Conservation (phyloP, 2,888 invertebrate species). For the Eudemis profundana region DNA sequence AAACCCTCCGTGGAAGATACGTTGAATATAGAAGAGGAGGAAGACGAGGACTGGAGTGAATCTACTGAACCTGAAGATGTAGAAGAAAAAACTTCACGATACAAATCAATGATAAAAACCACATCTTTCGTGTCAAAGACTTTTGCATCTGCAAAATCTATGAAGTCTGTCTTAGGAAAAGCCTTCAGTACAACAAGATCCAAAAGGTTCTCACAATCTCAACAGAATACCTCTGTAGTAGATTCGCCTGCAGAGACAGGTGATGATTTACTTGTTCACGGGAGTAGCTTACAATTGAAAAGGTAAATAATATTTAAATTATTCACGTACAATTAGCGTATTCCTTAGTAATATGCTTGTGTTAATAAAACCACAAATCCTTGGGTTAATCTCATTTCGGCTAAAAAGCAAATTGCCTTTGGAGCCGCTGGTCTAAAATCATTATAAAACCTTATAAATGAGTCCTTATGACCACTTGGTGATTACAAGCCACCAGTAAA, state of each 20-base stretch:
- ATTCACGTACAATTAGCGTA: too few relatives aligned
- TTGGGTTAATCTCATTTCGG: too few relatives aligned
- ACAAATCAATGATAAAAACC: constrained; percentile 51
- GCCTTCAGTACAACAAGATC: constrained; percentile 47
- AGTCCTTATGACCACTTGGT: too few relatives aligned
- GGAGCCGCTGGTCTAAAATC: too few relatives aligned
- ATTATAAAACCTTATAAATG: too few relatives aligned
- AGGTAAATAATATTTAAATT: constrained; percentile 34
- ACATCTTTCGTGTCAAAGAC: constrained; percentile 52
- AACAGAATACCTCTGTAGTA: constrained; percentile 42
- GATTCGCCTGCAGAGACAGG: constrained; percentile 48
- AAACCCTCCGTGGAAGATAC: constrained; percentile 51
- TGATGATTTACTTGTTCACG: constrained; percentile 68
- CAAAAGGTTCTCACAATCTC: constrained; percentile 55
- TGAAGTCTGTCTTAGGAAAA: neutral
- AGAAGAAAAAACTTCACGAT: constrained; percentile 53
- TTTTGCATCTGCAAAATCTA: constrained; percentile 22
- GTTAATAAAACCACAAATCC: too few relatives aligned
- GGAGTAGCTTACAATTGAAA: constrained; percentile 44
- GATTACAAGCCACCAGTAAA: too few relatives aligned
- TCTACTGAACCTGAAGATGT: constrained; percentile 52
- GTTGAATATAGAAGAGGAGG: constrained; percentile 55
- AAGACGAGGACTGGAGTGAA: constrained; percentile 61
- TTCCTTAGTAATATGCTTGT: too few relatives aligned
- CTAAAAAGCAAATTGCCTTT: neutral